phyloP scores from a whole-genome alignment of 1,140 invertebrate species.

The Tetragonula clypearis region DNA sequence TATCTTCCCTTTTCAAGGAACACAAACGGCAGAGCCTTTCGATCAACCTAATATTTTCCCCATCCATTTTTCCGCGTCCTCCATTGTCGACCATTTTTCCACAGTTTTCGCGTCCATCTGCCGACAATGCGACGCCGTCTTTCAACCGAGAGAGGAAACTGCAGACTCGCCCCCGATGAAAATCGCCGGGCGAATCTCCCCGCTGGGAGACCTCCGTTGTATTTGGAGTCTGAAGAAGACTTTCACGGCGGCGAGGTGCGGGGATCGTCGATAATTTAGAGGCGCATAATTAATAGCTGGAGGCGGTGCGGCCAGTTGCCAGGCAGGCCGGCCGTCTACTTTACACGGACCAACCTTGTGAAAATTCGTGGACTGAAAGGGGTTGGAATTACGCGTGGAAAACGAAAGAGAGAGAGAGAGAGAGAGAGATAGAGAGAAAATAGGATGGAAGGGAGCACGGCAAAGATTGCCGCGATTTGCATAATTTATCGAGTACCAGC shows the following conservation, averaged over 20 bases:
- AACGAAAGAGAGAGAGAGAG: background rate
- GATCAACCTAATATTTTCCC: background rate
- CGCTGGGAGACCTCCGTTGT: background rate
- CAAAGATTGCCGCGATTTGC: conserved; percentile 54
- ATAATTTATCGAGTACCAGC: conserved; percentile 60
- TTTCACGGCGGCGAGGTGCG: background rate
- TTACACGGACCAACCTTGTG: background rate
- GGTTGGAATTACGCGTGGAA: background rate
- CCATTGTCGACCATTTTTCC: background rate
- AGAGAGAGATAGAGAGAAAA: background rate
- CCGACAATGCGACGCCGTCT: background rate
- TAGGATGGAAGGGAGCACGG: background rate
- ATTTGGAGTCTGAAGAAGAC: background rate
- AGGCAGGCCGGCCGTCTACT: background rate
- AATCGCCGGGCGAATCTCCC: background rate
- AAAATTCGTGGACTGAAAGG: background rate
- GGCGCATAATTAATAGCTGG: background rate
- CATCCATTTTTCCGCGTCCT: too few relatives aligned
- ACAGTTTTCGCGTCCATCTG: background rate
- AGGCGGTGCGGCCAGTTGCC: background rate
- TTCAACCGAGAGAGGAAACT: background rate
- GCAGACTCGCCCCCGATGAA: background rate
- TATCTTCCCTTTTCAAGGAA: conserved; percentile 1
- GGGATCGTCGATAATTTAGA: background rate
- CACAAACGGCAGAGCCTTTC: background rate